phyloP scores from a whole-genome alignment of 1,140 invertebrate species.

The Megalonaias nervosa region DNA sequence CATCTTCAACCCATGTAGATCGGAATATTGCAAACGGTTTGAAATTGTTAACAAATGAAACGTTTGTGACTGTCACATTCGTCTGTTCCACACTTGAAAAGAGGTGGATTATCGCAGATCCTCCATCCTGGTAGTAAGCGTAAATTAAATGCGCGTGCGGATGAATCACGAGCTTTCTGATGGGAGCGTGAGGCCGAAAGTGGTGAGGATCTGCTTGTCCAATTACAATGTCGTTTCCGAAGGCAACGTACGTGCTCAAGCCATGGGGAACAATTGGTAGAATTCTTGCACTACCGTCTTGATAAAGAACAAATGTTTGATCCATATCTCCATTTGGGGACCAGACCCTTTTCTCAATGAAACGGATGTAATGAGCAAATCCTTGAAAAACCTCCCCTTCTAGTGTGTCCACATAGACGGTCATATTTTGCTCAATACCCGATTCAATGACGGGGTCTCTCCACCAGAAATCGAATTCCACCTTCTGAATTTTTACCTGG shows the following conservation, averaged over 20 bases:
- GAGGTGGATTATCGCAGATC: conserved; percentile 1
- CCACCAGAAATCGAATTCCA: conserved; percentile 18
- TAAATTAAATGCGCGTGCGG: background rate
- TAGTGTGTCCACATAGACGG: background rate
- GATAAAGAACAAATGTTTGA: conserved; percentile 13
- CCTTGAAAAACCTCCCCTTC: background rate
- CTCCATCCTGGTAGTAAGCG: conserved; percentile 5
- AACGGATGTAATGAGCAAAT: conserved; percentile 1
- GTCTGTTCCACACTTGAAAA: background rate
- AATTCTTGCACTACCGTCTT: conserved; percentile 5
- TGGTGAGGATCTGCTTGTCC: conserved; percentile 8
- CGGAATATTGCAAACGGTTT: conserved; percentile 8
- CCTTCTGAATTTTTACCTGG: conserved; percentile 4
- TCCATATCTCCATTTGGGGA: conserved; percentile 1
- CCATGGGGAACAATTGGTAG: conserved; percentile 8
- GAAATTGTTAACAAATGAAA: background rate
- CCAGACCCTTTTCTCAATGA: conserved; percentile 6
- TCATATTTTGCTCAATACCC: conserved; percentile 1
- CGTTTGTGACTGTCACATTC: conserved; percentile 3
- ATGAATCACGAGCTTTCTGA: conserved; percentile 4
- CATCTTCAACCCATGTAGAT: conserved; percentile 20
- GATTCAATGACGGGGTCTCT: background rate
- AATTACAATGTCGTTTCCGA: conserved; percentile 10
- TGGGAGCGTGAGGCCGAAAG: conserved; percentile 9
- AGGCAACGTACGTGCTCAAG: conserved; percentile 3